A percentile compares a stretch with the other conserved stretches of the same genome.
Conservation (phyloP, 2,888 invertebrate genomes). For the Spodoptera picta region DNA sequence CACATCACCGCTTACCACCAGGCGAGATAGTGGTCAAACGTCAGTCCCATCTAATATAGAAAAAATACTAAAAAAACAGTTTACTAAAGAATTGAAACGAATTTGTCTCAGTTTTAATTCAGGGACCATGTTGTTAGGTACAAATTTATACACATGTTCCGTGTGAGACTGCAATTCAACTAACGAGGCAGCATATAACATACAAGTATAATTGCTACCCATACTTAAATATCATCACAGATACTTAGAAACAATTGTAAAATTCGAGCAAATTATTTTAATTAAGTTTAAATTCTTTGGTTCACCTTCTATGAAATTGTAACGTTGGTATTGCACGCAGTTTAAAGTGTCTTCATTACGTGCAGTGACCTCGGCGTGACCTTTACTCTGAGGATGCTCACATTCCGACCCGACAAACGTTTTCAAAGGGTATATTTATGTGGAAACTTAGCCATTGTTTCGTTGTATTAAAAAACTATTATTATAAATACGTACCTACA, state of each 20-base stretch:
- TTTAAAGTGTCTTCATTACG: conserved; percentile 62
- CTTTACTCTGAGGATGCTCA: conserved; percentile 82
- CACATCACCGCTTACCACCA: no score
- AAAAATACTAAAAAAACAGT: no score
- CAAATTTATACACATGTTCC: no score
- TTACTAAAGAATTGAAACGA: no score
- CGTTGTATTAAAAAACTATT: conserved; percentile 51
- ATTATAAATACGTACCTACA: conserved; percentile 40
- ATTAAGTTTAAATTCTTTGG: conserved; percentile 54
- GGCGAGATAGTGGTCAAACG: no score
- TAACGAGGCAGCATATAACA: no score
- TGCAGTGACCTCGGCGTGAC: conserved; percentile 78
- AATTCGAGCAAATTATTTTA: conserved; percentile 49
- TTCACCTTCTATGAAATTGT: conserved; percentile 76
- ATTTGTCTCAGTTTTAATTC: no score
- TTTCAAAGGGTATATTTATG: conserved; percentile 73
- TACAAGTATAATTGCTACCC: no score
- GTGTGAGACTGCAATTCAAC: no score
- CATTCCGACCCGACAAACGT: conserved; percentile 79
- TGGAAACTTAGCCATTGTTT: conserved; percentile 71
- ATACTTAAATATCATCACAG: conserved; percentile 8
- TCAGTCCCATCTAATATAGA: no score
- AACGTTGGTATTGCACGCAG: conserved; percentile 68
- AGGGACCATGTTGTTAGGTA: no score
- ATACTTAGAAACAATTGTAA: conserved; percentile 38